Evolutionary conservation across 1,140 invertebrate genomes (phyloP), one percentile per base, ranked within the genome.

Genomic region (Drosophila tristis): DNA sequence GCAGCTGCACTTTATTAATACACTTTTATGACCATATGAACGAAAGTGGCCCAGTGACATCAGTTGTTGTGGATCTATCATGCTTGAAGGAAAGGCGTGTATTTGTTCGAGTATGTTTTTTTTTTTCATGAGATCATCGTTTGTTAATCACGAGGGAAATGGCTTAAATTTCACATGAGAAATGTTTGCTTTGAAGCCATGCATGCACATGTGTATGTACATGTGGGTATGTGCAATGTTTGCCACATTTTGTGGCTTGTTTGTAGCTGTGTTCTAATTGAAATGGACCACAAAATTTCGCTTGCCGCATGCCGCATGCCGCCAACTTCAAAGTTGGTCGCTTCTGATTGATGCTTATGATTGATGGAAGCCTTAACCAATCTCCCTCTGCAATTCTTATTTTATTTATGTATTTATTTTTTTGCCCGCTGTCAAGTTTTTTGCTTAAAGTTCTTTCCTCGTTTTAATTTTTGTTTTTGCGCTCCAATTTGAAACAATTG

Each of bases 271-370:
- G 44, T 48, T 62, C 62, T 63, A 75, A 81, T 86, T 78, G 74
- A 81, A 86, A 87, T 87, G 70, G 82, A 71, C 74, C 82, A 73
- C 57, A 65, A 82, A 89, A 82, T 80, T 62, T 63, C 42, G 51
- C 49, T 71, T 20, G 11, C n/a, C n/a, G 29, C 16, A 35, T 39
- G 42, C 53, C 72, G 59, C 31, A n/a, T 42, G 65, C 54, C 65
- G 67, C 45, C 44, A 61, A 70, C 75, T 74, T 78, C 75, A 78
- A 78, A 78, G 75, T 58, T 44, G 23, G 44, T 39, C 70, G 60
- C 60, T 61, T 78, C 80, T 90, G 79, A 89, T 89, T 89, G 84
- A 90, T 89, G 80, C 55, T 65, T 79, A 84, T 80, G 76, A 89
- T 89, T 84, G 84, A 89, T 82, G 84, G 70, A 49, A 61, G 56